A percentile compares a stretch with the other conserved stretches of the same genome.
These are phyloP conservation scores for Geophilus truncorum DNA, from an alignment of 2,888 invertebrate species.

Conservation along the genomic window DNA sequence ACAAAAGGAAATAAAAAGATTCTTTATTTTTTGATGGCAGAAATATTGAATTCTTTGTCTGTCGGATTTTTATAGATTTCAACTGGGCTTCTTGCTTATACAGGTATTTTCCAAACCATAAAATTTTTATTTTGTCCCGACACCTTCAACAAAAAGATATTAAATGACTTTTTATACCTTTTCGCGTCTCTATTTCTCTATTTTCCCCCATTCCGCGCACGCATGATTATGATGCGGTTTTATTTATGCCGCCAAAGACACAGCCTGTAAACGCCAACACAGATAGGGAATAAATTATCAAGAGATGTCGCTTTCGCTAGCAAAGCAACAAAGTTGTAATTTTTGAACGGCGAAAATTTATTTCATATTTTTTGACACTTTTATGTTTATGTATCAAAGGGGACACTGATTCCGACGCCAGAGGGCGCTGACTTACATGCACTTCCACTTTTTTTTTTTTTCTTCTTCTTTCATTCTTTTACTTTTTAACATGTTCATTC, in stretches of 20 bases:
- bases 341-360: background rate
- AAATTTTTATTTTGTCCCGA: background rate
- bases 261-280: background rate
- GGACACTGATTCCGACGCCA: background rate
- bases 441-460: background rate
- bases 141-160: background rate
- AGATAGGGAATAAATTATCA: background rate
- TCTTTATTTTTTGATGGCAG: background rate
- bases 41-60: background rate
- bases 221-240: background rate
- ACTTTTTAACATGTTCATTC: background rate
- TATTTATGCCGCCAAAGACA: background rate
- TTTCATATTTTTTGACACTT: background rate
- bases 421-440: background rate
- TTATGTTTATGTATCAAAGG: too few species aligned
- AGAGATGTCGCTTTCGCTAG: background rate
- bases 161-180: background rate
- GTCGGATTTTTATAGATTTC: background rate
- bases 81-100: background rate
- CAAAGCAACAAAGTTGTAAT: background rate
- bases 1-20: background rate
- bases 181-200: background rate
- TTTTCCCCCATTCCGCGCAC: background rate
- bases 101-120: background rate
- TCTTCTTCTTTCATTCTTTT: background rate